These are phyloP conservation scores for Scartelaos histophorus DNA, from an alignment of 2,113 vertebrate species.

Conservation along the genomic window DNA sequence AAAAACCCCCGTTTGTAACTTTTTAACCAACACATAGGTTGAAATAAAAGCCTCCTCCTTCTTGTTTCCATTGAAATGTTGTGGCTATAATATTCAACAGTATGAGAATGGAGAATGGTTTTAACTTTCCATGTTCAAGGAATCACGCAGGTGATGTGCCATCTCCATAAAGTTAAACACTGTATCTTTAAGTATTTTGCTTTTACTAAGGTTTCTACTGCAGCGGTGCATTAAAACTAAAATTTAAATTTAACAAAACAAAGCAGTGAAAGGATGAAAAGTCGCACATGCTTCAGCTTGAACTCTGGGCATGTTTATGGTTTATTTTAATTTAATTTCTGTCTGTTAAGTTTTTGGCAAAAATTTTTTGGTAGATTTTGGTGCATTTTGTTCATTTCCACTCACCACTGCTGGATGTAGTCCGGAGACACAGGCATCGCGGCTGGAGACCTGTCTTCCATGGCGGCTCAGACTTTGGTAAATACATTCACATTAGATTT, in stretches of 20 bases:
- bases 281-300: conserved; percentile 60
- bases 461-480: conserved; percentile 71
- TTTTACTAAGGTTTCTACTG: too few relatives aligned
- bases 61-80: too few relatives aligned
- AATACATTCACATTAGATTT: conserved; percentile 45
- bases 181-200: too few relatives aligned
- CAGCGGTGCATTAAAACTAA: not conserved
- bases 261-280: conserved; percentile 3
- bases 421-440: conserved; percentile 77
- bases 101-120: too few relatives aligned
- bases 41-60: too few relatives aligned
- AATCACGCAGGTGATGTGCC: too few relatives aligned
- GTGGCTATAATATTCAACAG: too few relatives aligned
- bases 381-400: conserved; percentile 23
- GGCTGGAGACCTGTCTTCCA: conserved; percentile 80
- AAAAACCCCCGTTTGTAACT: too few relatives aligned
- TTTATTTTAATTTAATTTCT: not conserved
- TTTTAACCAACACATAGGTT: too few relatives aligned
- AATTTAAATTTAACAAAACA: not conserved
- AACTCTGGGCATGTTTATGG: conserved; percentile 43
- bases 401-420: conserved; percentile 83
- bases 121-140: too few relatives aligned
- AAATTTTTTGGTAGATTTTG: not conserved
- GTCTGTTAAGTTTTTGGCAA: conserved; percentile 17
- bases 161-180: too few relatives aligned